Conservation (phyloP, 2,888 invertebrate species). For the Molanna angustata region DNA sequence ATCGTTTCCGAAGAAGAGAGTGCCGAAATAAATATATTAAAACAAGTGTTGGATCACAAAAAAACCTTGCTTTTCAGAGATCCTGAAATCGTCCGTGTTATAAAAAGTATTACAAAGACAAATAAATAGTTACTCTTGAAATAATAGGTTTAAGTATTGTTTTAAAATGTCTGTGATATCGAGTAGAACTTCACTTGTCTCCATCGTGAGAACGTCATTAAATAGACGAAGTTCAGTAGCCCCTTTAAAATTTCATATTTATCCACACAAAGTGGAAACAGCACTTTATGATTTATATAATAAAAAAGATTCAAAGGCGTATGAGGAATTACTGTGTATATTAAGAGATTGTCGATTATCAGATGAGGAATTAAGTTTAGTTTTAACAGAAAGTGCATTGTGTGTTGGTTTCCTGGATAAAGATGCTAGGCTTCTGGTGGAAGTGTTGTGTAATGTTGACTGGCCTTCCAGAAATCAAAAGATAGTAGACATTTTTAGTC, state of each 20-base stretch:
- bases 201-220: constrained; percentile 49
- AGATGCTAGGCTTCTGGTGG: constrained; percentile 45
- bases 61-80: constrained; percentile 50
- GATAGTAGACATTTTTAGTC: constrained; percentile 43
- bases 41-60: constrained; percentile 50
- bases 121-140: constrained; percentile 28
- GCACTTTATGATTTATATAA: constrained; percentile 45
- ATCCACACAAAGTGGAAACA: constrained; percentile 48
- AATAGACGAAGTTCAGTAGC: constrained; percentile 45
- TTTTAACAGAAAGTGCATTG: constrained; percentile 46
- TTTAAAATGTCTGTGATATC: constrained; percentile 45
- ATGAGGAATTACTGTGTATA: constrained; percentile 49
- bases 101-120: constrained; percentile 45
- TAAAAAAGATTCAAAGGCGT: constrained; percentile 44
- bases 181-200: constrained; percentile 44
- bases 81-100: constrained; percentile 48
- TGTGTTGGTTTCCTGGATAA: constrained; percentile 47
- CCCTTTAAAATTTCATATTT: constrained; percentile 46
- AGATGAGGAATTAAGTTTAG: constrained; percentile 46
- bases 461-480: constrained; percentile 44
- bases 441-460: constrained; percentile 44
- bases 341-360: constrained; percentile 46
- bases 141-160: no score
- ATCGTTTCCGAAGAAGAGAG: constrained; percentile 24
- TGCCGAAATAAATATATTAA: constrained; percentile 35